Conservation (phyloP, 2,113 vertebrate species). For the Craseonycteris thonglongyai region DNA sequence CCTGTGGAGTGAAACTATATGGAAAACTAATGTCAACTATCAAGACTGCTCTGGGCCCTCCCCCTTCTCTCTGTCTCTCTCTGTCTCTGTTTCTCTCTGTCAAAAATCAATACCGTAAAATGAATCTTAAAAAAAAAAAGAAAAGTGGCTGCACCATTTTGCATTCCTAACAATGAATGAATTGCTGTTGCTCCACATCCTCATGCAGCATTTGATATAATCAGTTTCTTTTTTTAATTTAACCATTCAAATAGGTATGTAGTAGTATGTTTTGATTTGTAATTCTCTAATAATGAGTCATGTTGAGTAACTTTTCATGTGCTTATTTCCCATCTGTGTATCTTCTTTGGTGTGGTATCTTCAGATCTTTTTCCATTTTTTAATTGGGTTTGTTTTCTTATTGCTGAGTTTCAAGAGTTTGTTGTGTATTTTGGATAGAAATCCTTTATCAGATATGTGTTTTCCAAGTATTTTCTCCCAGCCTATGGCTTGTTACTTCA, state of each 20-base stretch:
- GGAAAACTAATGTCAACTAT: too few relatives aligned
- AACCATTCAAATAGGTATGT: neutral
- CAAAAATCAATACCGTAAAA: too few relatives aligned
- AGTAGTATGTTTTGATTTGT: neutral
- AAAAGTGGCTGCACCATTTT: neutral
- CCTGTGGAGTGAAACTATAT: too few relatives aligned
- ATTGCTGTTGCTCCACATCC: neutral
- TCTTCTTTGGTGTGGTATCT: neutral
- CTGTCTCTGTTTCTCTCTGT: too few relatives aligned
- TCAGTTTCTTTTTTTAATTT: neutral
- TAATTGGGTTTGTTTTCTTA: neutral
- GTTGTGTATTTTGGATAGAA: neutral
- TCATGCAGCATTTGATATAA: neutral
- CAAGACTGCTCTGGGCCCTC: too few relatives aligned
- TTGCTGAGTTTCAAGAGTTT: conserved; percentile 23
- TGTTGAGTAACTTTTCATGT: neutral
- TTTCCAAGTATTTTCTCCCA: neutral
- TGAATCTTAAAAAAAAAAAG: too few relatives aligned
- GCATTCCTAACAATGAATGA: neutral
- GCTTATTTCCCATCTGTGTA: neutral
- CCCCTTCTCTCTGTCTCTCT: too few relatives aligned
- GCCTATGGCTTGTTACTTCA: neutral
- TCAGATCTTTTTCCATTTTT: conserved; percentile 7
- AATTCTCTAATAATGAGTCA: neutral
- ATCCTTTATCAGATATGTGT: neutral